Evolutionary conservation across 1,140 invertebrate genomes (phyloP), one percentile per base, ranked within the genome.

Genomic region (Dendrolimus punctatus): DNA sequence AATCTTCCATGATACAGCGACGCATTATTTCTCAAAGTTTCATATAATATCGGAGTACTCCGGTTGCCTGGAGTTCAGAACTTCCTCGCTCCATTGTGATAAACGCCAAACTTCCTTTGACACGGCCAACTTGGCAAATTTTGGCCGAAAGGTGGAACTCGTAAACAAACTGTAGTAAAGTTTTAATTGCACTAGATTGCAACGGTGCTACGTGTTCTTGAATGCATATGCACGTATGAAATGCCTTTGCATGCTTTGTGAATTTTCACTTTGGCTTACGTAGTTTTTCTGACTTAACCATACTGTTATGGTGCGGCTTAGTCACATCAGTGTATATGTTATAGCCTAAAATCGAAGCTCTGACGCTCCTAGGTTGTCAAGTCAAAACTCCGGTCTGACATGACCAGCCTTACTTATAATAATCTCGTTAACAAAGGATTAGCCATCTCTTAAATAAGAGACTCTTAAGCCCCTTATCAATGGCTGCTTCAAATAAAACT

Each of bases 181-280:
- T 78, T 78, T 78, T 76, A 76, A 78, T 78, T 73, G 71, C 66
- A 66, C 52, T 61, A 64, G 66, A 73, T 76, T 68, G 68, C 62
- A 67, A 49, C 54, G 57, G 61, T 51, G 54, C 53, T 41, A 53
- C 51, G 56, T 51, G 63, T 57, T 60, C 64, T 57, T 60, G 53
- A 48, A 51, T 37, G 23, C 23, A 23, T 23, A 23, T 23, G 41
- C 10, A 53, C 47, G 57, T 57, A 46, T 48, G 57, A 60, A 50
- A 54, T 58, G 40, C 58, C 53, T 53, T 36, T 57, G 42, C 38
- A 55, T 49, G 51, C 52, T 52, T 58, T 46, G 41, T 50, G 55
- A 56, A 40, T 44, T 55, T 56, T 51, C 23, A 23, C 23, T 23
- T 23, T 23, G 23, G 23, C 23, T 23, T 23, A 23, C 23, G 23